Evolutionary conservation across 1,140 invertebrate genomes (phyloP).

Genomic region (Lysiphlebus fabarum): DNA sequence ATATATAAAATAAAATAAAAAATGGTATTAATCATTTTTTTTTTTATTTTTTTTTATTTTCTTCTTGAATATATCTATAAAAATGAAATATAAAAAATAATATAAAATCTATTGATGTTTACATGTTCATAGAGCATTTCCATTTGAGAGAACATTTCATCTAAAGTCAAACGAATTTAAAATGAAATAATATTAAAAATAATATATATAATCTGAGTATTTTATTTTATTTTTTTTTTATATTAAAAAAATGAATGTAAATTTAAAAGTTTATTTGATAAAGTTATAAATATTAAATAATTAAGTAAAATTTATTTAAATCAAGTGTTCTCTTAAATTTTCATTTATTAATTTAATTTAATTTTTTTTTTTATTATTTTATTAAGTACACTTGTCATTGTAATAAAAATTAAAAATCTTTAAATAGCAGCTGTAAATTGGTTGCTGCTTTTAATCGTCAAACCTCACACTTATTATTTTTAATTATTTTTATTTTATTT

Average conservation of each 20-base stretch:
- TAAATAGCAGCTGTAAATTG: constrained; percentile 13
- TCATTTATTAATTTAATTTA: neutral
- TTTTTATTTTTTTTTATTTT: neutral
- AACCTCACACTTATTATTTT: neutral
- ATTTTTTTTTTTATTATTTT: constrained; percentile 5
- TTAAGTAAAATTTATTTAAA: too few species aligned
- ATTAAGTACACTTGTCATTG: constrained; percentile 6
- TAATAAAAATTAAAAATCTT: constrained; percentile 1
- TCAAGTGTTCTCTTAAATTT: too few species aligned
- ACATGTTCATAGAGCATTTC: constrained; percentile 15
- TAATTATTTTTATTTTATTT: neutral
- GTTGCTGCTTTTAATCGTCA: constrained; percentile 2
- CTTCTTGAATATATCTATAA: constrained; percentile 5
- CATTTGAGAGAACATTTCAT: neutral
- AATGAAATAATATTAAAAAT: too few species aligned
- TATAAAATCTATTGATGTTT: constrained; percentile 14
- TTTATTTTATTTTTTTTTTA: too few species aligned
- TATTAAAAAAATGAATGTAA: too few species aligned
- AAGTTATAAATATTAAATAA: too few species aligned
- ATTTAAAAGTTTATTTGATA: too few species aligned
- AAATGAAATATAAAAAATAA: too few species aligned
- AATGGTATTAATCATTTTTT: too few species aligned
- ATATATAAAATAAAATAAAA: too few species aligned
- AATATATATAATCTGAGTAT: too few species aligned
- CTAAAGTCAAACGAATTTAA: too few species aligned